Evolutionary conservation across 2,888 invertebrate species (phyloP), one percentile per base, ranked within the genome.

Genomic region (Rhagonycha fulva): DNA sequence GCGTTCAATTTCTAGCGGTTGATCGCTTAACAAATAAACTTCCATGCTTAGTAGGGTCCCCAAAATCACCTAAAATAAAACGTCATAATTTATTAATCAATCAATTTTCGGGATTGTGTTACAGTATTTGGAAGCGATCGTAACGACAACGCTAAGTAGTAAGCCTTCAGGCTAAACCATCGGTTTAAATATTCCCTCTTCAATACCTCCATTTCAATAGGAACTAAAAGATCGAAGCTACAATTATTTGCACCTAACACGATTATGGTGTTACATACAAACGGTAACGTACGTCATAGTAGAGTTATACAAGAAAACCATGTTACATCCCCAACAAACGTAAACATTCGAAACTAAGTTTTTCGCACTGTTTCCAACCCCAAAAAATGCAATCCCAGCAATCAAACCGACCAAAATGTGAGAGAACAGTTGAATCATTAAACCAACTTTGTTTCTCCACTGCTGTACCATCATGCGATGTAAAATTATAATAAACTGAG

Each of bases 121-220:
- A 63, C 63, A 4, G 24, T 63, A 14, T 87, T 82, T 11, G 92
- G 92, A 14, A 92, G 76, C 12, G 88, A 87, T 0, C 91, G 88
- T 11, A 91, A 76, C 0, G 91, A 90, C 11, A 91, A 84, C 0
- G 92, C 92, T 9, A 90, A 84, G 78, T 91, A 92, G 83, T 91
- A 92, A 0, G 92, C 90, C 80, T 92, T 92, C 28, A 93, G 86
- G 74, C 92, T 90, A 84, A 92, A 93, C 92, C 92, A 93, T 23
- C 92, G 88, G 82, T 93, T 93, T 85, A 92, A 92, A 83, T 92
- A 92, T 84, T 93, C 92, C 23, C 92, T 86, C 24, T 89, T 89
- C 71, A 92, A 84, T 80, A 92, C 82, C 76, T 90, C 88, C 2
- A 92, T 88, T 85, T 92, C 92, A 63, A 88, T 84, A 0, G 92